phyloP scores from a whole-genome alignment of 2,888 invertebrate species.

The Lamellibrachia satsuma region DNA sequence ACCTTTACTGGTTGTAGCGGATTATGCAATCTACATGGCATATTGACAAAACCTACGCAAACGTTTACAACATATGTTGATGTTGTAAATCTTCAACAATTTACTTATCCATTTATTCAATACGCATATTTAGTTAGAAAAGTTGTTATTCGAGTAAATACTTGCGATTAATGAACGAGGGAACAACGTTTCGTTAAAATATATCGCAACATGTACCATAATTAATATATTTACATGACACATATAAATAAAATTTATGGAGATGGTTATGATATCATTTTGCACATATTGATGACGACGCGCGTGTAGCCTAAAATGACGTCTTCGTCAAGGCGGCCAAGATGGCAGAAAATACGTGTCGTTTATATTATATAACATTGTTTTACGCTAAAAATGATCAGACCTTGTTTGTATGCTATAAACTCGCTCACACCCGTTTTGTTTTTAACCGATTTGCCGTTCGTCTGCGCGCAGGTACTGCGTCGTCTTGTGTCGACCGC shows the following conservation, averaged over 20 bases:
- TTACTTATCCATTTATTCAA: too few species aligned
- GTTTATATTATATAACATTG: too few species aligned
- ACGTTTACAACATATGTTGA: not conserved
- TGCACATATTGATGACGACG: not conserved
- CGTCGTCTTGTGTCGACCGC: constrained; percentile 54
- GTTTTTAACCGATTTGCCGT: not conserved
- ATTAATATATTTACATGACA: not conserved
- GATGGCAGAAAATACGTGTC: too few species aligned
- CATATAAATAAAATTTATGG: not conserved
- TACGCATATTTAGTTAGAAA: not conserved
- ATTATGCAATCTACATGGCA: too few species aligned
- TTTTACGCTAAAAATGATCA: too few species aligned
- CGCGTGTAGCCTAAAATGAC: too few species aligned
- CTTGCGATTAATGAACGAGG: not conserved
- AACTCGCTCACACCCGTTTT: too few species aligned
- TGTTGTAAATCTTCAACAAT: not conserved
- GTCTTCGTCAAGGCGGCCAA: too few species aligned
- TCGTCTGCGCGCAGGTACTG: constrained; percentile 53
- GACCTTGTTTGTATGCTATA: too few species aligned
- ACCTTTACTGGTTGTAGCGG: too few species aligned
- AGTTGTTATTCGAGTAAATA: not conserved
- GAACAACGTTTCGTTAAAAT: not conserved
- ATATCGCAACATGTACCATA: not conserved
- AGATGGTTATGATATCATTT: not conserved
- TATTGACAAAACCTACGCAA: too few species aligned